Base-by-base conservation (phyloP, 2,113 vertebrate species). In the Apodemus speciosus region DNA sequence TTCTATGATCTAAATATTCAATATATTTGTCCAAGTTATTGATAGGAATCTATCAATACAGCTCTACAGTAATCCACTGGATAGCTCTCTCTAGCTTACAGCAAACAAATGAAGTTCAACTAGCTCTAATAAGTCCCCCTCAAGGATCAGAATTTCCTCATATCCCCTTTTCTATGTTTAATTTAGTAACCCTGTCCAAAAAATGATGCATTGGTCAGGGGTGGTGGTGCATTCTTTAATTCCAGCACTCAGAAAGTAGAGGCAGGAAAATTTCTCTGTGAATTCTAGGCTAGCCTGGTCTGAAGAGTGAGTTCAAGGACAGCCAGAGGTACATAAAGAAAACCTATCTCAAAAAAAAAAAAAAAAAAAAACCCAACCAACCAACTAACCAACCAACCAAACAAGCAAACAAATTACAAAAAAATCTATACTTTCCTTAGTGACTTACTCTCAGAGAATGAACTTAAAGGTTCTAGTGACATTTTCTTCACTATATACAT, bases 401-500 rank as follows among this genome's bases (percentile, higher is more conserved):
- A 14, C 2, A 76, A 46, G 25, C 16, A 73, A 73, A 76, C 40
- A 76, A 76, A 20, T 46, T 46, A 46, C 43, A 46, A 46, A 35
- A 53, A 35, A 68, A 69, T 20, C 2, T 93, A 81, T 60, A 93
- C 32, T 76, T 89, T 94, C 68, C 43, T 94, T 69, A 72, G n/a
- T 83, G 21, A 58, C 7, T 89, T 79, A 79, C 68, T 60, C 18
- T 53, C 73, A 89, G 43, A 81, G 18, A 86, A 93, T 32, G 25
- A 94, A 56, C 66, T 68, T 85, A 14, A 32, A 92, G 66, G 35
- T 66, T 35, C 68, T 73, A 38, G 60, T 91, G 71, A 88, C 73
- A 90, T 89, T 90, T 90, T 85, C n/a, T 89, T 89, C 68, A 94
- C 56, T 85, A 32, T 75, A 64, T 93, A 32, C 90, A 92, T 75